phyloP scores from a whole-genome alignment of 2,797 vertebrate species.

The Pipistrellus pipistrellus region DNA sequence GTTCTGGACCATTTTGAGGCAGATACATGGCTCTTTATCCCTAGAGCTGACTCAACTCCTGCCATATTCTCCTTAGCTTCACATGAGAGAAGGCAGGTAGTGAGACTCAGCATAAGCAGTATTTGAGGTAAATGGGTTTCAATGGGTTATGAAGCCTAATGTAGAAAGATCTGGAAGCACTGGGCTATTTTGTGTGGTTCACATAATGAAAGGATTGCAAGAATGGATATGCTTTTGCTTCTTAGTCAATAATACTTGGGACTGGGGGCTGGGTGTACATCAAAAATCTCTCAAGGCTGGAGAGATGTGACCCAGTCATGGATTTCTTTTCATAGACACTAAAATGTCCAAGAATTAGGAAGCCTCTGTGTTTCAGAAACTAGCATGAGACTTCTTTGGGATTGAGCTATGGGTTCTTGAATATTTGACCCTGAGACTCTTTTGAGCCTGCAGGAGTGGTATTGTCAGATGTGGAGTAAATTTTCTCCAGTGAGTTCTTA shows the following conservation, averaged over 20 bases:
- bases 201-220: neutral
- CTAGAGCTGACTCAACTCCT: neutral
- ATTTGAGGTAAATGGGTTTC: slow-evolving; percentile 17
- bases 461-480: neutral
- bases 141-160: neutral
- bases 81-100: neutral
- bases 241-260: neutral
- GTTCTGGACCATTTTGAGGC: slow-evolving; percentile 24
- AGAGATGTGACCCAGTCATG: neutral
- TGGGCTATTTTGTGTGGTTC: neutral
- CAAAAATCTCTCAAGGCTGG: neutral
- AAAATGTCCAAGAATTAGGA: neutral
- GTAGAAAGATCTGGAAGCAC: neutral
- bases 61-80: neutral
- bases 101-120: neutral
- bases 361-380: slow-evolving; percentile 32
- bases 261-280: neutral
- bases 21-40: neutral
- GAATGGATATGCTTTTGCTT: neutral
- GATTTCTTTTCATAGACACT: neutral
- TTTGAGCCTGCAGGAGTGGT: neutral
- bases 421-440: neutral
- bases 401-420: neutral
- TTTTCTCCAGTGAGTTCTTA: neutral
- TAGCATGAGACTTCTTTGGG: neutral